phyloP scores from a whole-genome alignment of 2,113 vertebrate species.

The Synodontis membranacea region DNA sequence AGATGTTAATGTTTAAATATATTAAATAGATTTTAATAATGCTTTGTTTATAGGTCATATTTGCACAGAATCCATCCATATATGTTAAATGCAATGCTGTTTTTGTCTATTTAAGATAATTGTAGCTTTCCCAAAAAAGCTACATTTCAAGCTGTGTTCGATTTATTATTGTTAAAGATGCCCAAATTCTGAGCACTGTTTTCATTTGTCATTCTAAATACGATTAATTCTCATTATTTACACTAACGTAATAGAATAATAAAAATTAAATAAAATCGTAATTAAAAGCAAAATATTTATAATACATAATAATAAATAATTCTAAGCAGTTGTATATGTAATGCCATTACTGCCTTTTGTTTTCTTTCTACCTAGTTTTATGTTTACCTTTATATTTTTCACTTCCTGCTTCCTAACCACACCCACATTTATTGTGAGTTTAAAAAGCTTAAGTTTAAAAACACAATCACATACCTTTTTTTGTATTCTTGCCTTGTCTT shows the following conservation, averaged over 20 bases:
- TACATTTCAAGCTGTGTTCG: background rate
- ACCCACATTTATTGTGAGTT: background rate
- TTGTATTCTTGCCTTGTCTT: constrained; percentile 19
- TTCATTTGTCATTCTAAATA: background rate
- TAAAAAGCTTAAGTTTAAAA: background rate
- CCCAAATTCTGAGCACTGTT: background rate
- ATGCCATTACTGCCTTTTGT: background rate
- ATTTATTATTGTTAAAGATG: background rate
- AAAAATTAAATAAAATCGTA: background rate
- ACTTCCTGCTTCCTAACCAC: background rate
- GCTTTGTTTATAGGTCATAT: background rate
- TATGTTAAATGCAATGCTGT: background rate
- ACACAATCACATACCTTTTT: background rate
- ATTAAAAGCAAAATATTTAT: background rate
- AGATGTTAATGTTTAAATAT: background rate
- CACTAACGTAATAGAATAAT: background rate
- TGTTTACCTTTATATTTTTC: background rate
- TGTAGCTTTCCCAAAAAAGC: background rate
- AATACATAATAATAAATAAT: background rate
- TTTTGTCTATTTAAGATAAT: background rate
- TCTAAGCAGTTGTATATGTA: background rate
- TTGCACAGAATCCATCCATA: background rate
- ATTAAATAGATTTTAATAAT: background rate
- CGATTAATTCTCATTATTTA: background rate
- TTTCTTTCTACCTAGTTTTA: background rate